These are phyloP conservation scores for Coelopa frigida DNA, from an alignment of 1,140 invertebrate species.

Conservation along the genomic window DNA sequence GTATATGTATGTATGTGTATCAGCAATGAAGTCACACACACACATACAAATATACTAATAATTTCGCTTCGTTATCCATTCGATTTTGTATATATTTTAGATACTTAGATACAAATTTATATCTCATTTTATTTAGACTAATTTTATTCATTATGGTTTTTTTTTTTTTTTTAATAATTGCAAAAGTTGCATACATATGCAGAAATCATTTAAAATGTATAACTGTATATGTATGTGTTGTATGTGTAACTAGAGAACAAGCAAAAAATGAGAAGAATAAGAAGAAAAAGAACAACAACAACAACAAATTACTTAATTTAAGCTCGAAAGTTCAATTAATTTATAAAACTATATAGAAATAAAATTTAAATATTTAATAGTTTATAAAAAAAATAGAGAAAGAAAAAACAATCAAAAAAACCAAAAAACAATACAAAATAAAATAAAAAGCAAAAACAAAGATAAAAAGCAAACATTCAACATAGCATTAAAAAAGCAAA, in stretches of 20 bases:
- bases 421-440: background rate
- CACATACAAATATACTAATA: background rate
- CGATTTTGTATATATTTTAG: too few species aligned
- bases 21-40: background rate
- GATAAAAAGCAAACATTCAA: constrained; percentile 3
- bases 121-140: too few species aligned
- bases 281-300: constrained; percentile 5
- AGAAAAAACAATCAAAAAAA: background rate
- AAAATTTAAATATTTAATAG: constrained; percentile 10
- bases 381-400: constrained; percentile 7
- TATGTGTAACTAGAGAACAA: too few species aligned
- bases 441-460: constrained; percentile 1
- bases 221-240: too few species aligned
- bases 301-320: constrained; percentile 2
- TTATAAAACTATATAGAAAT: background rate
- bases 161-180: too few species aligned
- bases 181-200: too few species aligned
- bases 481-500: constrained; percentile 2
- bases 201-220: too few species aligned
- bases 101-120: too few species aligned
- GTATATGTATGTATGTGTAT: constrained; percentile 1
- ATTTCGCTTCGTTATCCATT: too few species aligned
- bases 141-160: too few species aligned
- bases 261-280: too few species aligned
- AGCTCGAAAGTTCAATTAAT: too few species aligned